phyloP scores from a whole-genome alignment of 2,797 vertebrate species.

The Huso huso region DNA sequence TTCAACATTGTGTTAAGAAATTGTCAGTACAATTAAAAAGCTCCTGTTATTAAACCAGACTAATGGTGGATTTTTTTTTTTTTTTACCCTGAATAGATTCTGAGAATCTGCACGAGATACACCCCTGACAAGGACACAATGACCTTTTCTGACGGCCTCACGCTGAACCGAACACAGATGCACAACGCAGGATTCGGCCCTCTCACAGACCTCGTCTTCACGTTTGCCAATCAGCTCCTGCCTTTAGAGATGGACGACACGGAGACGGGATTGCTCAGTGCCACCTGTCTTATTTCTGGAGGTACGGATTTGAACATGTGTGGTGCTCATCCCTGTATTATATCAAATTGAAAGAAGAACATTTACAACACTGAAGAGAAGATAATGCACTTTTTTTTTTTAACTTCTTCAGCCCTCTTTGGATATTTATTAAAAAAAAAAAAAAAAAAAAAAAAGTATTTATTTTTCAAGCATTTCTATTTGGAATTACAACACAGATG shows the following conservation, averaged over 20 bases:
- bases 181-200: slow-evolving; percentile 93
- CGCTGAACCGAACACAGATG: slow-evolving; percentile 91
- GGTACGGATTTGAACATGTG: slow-evolving; percentile 47
- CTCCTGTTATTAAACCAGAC: no score
- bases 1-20: no score
- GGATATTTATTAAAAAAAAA: no score
- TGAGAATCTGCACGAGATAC: slow-evolving; percentile 90
- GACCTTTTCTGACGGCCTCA: slow-evolving; percentile 92
- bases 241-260: slow-evolving; percentile 94
- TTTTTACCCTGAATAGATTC: slow-evolving; percentile 59
- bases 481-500: no score
- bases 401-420: no score
- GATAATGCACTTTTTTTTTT: no score
- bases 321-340: neutral
- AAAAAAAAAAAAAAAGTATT: no score
- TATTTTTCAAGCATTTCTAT: no score
- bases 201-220: slow-evolving; percentile 88
- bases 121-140: slow-evolving; percentile 92
- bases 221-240: slow-evolving; percentile 88
- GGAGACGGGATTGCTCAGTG: slow-evolving; percentile 89
- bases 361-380: neutral
- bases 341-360: neutral
- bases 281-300: slow-evolving; percentile 93
- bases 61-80: neutral
- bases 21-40: no score